These are phyloP conservation scores for Holocentrus rufus DNA, from an alignment of 2,797 vertebrate species.

Conservation along the genomic window DNA sequence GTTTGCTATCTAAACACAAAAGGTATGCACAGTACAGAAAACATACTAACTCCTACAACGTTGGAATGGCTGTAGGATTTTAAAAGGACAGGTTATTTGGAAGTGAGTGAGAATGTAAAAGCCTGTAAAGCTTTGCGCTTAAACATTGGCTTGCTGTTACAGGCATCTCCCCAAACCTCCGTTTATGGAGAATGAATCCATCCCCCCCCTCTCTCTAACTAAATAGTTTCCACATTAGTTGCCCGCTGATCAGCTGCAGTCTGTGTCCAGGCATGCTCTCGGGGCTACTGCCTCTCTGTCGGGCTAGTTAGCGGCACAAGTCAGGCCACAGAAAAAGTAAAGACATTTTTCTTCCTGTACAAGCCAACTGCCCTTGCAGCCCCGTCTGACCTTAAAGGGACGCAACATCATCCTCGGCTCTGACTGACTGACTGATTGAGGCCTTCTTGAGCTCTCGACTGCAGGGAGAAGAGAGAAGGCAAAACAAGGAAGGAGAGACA, in stretches of 20 bases:
- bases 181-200: constrained; percentile 66
- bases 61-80: not conserved
- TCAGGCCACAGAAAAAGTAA: not conserved
- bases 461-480: not conserved
- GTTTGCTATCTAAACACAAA: constrained; percentile 40
- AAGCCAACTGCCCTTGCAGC: not conserved
- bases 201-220: constrained; percentile 36
- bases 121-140: constrained; percentile 31
- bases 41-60: not conserved
- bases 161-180: constrained; percentile 55
- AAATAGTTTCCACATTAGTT: constrained; percentile 76
- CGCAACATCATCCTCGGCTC: not conserved
- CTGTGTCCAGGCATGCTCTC: constrained; percentile 22
- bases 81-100: not conserved
- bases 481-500: not conserved
- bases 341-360: constrained; percentile 17
- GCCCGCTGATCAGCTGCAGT: constrained; percentile 54
- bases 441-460: not conserved
- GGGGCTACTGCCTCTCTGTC: constrained; percentile 12
- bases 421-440: not conserved
- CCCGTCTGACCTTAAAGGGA: constrained; percentile 18
- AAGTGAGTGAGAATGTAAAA: not conserved
- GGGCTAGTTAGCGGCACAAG: not conserved
- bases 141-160: constrained; percentile 42
- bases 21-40: not conserved